phyloP scores from a whole-genome alignment of 2,888 invertebrate species.

The Gortyna flavago region DNA sequence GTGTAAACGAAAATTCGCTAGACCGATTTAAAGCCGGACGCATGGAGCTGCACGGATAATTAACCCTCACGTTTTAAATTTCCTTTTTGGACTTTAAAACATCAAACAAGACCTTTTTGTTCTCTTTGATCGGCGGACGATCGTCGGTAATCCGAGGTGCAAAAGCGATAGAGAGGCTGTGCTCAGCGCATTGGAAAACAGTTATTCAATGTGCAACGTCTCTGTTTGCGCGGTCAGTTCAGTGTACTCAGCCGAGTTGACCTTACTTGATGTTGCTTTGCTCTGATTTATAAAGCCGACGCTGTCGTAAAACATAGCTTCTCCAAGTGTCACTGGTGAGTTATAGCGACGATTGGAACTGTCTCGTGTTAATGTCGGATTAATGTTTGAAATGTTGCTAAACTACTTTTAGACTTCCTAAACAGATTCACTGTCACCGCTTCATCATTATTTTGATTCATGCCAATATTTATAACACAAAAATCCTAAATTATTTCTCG shows the following conservation, averaged over 20 bases:
- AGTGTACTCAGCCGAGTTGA: slow-evolving; percentile 67
- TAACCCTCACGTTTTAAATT: slow-evolving; percentile 72
- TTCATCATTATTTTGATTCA: slow-evolving; percentile 41
- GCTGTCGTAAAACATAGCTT: slow-evolving; percentile 55
- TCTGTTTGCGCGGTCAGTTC: slow-evolving; percentile 75
- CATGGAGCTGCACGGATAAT: slow-evolving; percentile 73
- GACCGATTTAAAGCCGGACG: slow-evolving; percentile 62
- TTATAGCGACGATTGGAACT: slow-evolving; percentile 56
- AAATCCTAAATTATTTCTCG: slow-evolving; percentile 21
- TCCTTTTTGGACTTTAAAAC: slow-evolving; percentile 75
- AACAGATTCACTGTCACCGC: slow-evolving; percentile 53
- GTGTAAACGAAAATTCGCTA: slow-evolving; percentile 48
- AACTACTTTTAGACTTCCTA: slow-evolving; percentile 52
- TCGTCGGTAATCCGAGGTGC: slow-evolving; percentile 81
- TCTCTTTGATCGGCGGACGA: slow-evolving; percentile 69
- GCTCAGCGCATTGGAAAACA: slow-evolving; percentile 83
- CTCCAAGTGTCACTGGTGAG: slow-evolving; percentile 46
- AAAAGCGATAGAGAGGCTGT: slow-evolving; percentile 75
- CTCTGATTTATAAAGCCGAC: slow-evolving; percentile 58
- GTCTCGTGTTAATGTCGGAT: slow-evolving; percentile 48
- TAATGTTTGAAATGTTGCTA: slow-evolving; percentile 45
- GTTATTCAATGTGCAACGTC: slow-evolving; percentile 77
- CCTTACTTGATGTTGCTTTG: slow-evolving; percentile 51
- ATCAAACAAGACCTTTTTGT: slow-evolving; percentile 75
- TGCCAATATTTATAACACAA: slow-evolving; percentile 16